Base-by-base conservation (phyloP, 2,797 vertebrate species). In the Enoplosus armatus region DNA sequence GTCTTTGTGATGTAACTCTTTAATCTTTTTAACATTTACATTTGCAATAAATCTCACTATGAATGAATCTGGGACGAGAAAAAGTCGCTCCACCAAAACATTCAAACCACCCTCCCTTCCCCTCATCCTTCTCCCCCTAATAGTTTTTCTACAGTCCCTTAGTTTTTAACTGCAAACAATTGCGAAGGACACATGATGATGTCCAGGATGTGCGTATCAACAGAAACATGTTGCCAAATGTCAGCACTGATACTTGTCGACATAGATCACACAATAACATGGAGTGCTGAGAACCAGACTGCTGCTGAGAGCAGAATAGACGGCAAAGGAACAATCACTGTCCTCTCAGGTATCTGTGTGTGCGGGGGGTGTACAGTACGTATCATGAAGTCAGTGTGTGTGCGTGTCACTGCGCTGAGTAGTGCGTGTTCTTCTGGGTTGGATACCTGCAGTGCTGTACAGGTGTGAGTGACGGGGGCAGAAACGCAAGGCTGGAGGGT, bases 391-490 rank as follows among this genome's bases (percentile, higher is more conserved):
- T 70, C 66, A 29, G 10, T 26, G 77, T 67, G 79, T 26, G 58
- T 48, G 60, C 62, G n/a, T 56, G 39, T 72, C 10, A 54, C 35
- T 33, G 45, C 18, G 14, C 37, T 77, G 27, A 47, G 31, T 39
- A 39, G 31, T 35, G 78, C 61, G 48, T 79, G 81, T 76, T 73
- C 43, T 16, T 63, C 43, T 82, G 66, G 31, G 55, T 58, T 56
- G 81, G 75, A 63, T 29, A 68, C 89, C 87, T 83, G 80, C 68
- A 50, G 86, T 37, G 82, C 60, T 59, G 68, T 66, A 85, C 72
- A 84, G 67, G 73, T 83, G 74, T 89, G 82, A 93, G 45, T 85
- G 91, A 89, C 91, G 89, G 70, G 83, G 63, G 33, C 65, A 74
- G 58, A 85, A 84, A 84, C 33, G 1, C 29, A 74, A 86, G 89